Evolutionary conservation across 2,113 vertebrate species (phyloP).

Genomic region (Leucoraja erinaceus): DNA sequence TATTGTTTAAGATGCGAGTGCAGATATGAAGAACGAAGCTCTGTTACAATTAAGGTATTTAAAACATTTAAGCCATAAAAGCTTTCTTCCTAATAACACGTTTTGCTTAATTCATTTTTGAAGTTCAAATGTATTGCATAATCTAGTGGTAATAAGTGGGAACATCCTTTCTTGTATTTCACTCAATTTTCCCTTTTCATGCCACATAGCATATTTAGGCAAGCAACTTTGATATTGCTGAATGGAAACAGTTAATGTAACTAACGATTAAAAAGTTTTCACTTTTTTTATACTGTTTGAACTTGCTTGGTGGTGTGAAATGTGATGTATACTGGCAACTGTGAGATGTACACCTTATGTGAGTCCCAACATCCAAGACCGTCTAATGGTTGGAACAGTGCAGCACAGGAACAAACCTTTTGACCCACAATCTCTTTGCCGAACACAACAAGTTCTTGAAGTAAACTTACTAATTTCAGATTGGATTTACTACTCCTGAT

Average conservation of each 20-base stretch:
- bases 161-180: neutral
- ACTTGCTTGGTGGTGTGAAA: too few species aligned
- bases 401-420: too few species aligned
- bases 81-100: neutral
- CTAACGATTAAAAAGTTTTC: neutral
- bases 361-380: too few species aligned
- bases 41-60: constrained; percentile 86
- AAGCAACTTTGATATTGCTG: neutral
- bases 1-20: constrained; percentile 97
- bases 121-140: neutral
- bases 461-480: too few species aligned
- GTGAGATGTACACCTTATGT: too few species aligned
- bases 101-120: neutral
- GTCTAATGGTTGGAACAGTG: too few species aligned
- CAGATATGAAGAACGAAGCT: constrained; percentile 97
- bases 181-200: neutral
- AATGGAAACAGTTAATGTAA: neutral
- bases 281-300: neutral
- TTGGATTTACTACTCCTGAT: too few species aligned
- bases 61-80: neutral
- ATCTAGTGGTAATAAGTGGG: neutral
- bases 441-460: too few species aligned
- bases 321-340: too few species aligned
- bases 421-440: too few species aligned
- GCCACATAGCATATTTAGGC: neutral